Evolutionary conservation across 1,140 invertebrate species (phyloP).

Genomic region (Brachionus rubens): DNA sequence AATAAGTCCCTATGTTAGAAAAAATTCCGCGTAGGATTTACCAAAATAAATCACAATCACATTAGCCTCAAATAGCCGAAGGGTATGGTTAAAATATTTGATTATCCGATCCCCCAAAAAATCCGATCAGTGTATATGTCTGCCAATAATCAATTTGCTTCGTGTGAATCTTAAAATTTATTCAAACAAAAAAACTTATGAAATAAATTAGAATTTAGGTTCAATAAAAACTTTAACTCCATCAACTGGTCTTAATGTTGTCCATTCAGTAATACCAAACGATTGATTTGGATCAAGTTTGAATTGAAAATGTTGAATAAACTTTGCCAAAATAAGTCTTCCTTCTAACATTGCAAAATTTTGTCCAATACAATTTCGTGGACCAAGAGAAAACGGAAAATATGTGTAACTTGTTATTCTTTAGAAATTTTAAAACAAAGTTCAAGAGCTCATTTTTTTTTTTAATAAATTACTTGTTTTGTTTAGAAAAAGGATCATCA

Average conservation of each 20-base stretch:
- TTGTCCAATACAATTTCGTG: constrained; percentile 43
- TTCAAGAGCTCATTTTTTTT: not conserved
- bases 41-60: no score
- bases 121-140: no score
- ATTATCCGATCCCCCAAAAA: no score
- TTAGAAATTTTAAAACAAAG: not conserved
- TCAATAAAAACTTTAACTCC: constrained; percentile 9
- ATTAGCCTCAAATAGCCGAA: no score
- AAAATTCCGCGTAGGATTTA: no score
- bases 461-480: constrained; percentile 33
- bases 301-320: constrained; percentile 39
- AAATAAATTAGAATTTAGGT: not conserved
- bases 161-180: no score
- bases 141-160: no score
- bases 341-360: constrained; percentile 42
- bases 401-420: constrained; percentile 40
- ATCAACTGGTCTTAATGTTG: constrained; percentile 16
- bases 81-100: no score
- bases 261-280: not conserved
- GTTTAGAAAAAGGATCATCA: not conserved
- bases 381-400: constrained; percentile 30
- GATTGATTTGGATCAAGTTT: constrained; percentile 16
- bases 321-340: constrained; percentile 17
- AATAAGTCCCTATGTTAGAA: no score
- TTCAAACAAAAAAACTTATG: no score